phyloP scores from a whole-genome alignment of 2,797 vertebrate genomes.

The Argentina silus region DNA sequence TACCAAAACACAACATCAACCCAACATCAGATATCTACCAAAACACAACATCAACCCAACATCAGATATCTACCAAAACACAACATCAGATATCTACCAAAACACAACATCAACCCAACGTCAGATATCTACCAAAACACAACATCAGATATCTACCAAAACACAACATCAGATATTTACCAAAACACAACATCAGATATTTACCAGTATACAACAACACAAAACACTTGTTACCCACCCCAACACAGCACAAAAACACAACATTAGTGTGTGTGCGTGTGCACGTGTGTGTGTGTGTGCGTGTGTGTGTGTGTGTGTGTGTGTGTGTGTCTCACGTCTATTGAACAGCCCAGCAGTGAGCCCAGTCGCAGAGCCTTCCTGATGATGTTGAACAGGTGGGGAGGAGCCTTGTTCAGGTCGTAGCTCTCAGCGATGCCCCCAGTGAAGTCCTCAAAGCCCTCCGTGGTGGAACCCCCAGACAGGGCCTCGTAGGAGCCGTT shows the following conservation, averaged over 20 bases:
- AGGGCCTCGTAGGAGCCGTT: constrained; percentile 86
- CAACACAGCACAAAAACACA: too few species aligned
- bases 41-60: too few species aligned
- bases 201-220: too few species aligned
- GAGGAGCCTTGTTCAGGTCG: constrained; percentile 77
- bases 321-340: constrained; percentile 74
- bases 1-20: too few species aligned
- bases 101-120: too few species aligned
- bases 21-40: too few species aligned
- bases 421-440: constrained; percentile 87
- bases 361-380: constrained; percentile 83
- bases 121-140: too few species aligned
- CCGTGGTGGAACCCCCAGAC: constrained; percentile 79
- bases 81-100: too few species aligned
- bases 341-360: constrained; percentile 80
- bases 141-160: too few species aligned
- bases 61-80: too few species aligned
- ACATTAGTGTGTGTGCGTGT: not conserved
- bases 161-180: too few species aligned
- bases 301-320: not conserved
- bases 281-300: not conserved
- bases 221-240: not conserved
- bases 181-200: too few species aligned
- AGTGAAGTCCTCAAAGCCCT: constrained; percentile 90
- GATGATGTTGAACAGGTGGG: constrained; percentile 83